Evolutionary conservation across 2,797 vertebrate genomes (phyloP).

Genomic region (Acropternis orthonyx): DNA sequence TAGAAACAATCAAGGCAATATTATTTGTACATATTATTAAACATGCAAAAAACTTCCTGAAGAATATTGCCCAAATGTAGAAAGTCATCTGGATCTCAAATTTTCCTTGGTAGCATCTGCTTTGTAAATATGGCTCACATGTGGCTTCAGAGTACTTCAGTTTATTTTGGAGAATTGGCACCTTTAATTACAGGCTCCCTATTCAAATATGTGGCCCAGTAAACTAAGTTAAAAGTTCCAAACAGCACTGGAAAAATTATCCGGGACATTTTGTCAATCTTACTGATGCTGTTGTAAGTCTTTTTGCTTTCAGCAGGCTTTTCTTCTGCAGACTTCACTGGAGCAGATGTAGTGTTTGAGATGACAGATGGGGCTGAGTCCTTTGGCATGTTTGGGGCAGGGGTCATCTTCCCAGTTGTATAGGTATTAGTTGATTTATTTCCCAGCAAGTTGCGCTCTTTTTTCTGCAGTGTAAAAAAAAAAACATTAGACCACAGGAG

Average conservation of each 20-base stretch:
- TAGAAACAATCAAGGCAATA: slow-evolving; percentile 89
- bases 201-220: slow-evolving; percentile 98
- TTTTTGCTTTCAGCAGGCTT: slow-evolving; percentile 92
- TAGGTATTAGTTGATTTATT: slow-evolving; percentile 90
- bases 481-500: not conserved
- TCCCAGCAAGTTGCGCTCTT: slow-evolving; percentile 86
- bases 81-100: slow-evolving; percentile 76
- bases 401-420: slow-evolving; percentile 84
- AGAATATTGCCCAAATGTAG: slow-evolving; percentile 71
- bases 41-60: slow-evolving; percentile 86
- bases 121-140: slow-evolving; percentile 77
- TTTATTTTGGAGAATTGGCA: slow-evolving; percentile 78
- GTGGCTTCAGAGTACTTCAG: slow-evolving; percentile 51
- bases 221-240: slow-evolving; percentile 96
- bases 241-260: slow-evolving; percentile 96
- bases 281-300: slow-evolving; percentile 98
- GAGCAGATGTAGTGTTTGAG: slow-evolving; percentile 82
- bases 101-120: slow-evolving; percentile 75
- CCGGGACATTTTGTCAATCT: slow-evolving; percentile 98
- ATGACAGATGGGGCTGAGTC: slow-evolving; percentile 87
- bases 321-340: slow-evolving; percentile 84
- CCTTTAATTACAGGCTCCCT: slow-evolving; percentile 93
- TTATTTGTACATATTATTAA: slow-evolving; percentile 83
- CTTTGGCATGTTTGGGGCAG: slow-evolving; percentile 89
- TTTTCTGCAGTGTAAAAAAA: slow-evolving; percentile 82